A percentile compares a stretch with the other conserved stretches of the same genome.
These are phyloP conservation scores for Drosophila pandora DNA, from an alignment of 1,140 invertebrate genomes.

Conservation along the genomic window DNA sequence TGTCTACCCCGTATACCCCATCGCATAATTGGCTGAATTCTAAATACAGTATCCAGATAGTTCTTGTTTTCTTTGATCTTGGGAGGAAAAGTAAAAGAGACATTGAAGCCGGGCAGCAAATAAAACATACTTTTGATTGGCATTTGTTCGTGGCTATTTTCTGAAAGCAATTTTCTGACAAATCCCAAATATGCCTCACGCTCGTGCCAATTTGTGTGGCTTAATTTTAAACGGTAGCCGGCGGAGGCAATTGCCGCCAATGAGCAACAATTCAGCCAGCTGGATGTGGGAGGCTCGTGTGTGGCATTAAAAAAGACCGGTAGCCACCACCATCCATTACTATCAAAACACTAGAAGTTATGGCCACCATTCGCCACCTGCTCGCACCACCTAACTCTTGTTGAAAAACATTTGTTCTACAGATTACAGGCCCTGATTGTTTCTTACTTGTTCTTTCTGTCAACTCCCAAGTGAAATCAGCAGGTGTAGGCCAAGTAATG, in stretches of 20 bases:
- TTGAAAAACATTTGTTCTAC: slow-evolving; percentile 24
- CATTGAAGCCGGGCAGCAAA: background rate
- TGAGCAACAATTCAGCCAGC: slow-evolving; percentile 38
- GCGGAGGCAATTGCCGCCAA: slow-evolving; percentile 48
- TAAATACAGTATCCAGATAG: slow-evolving; percentile 25
- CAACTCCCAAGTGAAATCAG: slow-evolving; percentile 17
- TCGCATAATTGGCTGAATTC: slow-evolving; percentile 40
- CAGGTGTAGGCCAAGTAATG: background rate
- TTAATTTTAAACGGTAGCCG: slow-evolving; percentile 51
- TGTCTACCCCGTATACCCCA: background rate
- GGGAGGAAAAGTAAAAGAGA: background rate
- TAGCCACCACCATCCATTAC: slow-evolving; percentile 28
- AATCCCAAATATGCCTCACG: slow-evolving; percentile 48
- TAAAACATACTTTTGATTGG: slow-evolving; percentile 3
- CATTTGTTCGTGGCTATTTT: slow-evolving; percentile 36
- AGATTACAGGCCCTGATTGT: slow-evolving; percentile 9
- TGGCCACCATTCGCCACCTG: slow-evolving; percentile 10
- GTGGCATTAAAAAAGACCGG: slow-evolving; percentile 20
- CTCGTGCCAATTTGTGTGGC: slow-evolving; percentile 50
- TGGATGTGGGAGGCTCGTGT: slow-evolving; percentile 24
- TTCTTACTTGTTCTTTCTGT: background rate
- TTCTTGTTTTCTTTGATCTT: slow-evolving; percentile 53
- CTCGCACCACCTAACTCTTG: background rate
- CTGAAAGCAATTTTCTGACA: slow-evolving; percentile 36
- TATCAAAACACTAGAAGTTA: slow-evolving; percentile 12